Evolutionary conservation across 2,797 vertebrate genomes (phyloP).

Genomic region (Pangasius krempfi): DNA sequence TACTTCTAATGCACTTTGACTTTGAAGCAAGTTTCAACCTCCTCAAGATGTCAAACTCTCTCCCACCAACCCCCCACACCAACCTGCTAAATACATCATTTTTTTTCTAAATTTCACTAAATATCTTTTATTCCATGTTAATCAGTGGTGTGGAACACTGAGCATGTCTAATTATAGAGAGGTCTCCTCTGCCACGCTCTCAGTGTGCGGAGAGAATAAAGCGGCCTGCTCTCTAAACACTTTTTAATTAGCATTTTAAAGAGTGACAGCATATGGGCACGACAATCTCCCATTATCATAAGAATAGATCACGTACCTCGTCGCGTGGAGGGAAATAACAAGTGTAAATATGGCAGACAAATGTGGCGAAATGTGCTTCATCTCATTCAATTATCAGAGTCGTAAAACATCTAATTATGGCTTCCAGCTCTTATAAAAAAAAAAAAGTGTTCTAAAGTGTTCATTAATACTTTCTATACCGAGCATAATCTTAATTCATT

Average conservation of each 20-base stretch:
- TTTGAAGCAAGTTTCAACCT: slow-evolving; percentile 18
- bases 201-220: slow-evolving; percentile 50
- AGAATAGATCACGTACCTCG: slow-evolving; percentile 51
- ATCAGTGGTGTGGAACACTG: slow-evolving; percentile 11
- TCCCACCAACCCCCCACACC: not conserved
- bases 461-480: not conserved
- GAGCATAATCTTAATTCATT: not conserved
- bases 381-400: slow-evolving; percentile 30
- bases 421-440: not conserved
- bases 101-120: not conserved
- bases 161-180: slow-evolving; percentile 41
- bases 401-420: not conserved
- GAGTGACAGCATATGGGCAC: slow-evolving; percentile 58
- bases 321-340: slow-evolving; percentile 15
- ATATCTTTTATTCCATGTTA: not conserved
- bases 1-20: not conserved
- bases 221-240: slow-evolving; percentile 63
- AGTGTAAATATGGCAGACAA: slow-evolving; percentile 44
- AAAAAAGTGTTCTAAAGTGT: no score
- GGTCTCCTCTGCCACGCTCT: slow-evolving; percentile 38
- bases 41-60: slow-evolving; percentile 15
- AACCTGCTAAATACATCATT: not conserved
- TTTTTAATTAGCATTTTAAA: slow-evolving; percentile 67
- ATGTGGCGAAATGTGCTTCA: slow-evolving; percentile 42
- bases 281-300: slow-evolving; percentile 53